Base-by-base conservation (phyloP, 2,888 invertebrate genomes). In the Andricus quercusramuli region DNA sequence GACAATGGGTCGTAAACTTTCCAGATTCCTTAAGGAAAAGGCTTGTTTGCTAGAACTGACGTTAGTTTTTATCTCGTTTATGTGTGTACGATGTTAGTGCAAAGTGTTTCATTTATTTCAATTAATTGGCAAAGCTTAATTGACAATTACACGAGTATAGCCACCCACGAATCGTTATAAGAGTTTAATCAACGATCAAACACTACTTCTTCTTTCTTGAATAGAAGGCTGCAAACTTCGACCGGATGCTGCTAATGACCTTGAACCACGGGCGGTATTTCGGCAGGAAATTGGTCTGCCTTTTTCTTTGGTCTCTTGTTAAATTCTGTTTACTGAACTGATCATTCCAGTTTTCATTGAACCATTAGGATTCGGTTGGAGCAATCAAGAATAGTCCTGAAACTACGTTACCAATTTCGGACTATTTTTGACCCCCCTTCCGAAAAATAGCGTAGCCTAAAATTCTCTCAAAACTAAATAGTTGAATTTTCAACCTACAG, bases 221-320 rank as follows among this genome's bases (percentile, higher is more conserved):
- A 51, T 56, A 51, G 29, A 51, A 56, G 20, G 51, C 70, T 20
- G 51, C 32, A 20, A 74, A 20, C 20, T 20, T 11, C 29, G 29
- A 32, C 70, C 70, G 70, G 70, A 74, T 74, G 32, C n/a, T n/a
- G 47, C 20, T 74, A 74, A 74, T n/a, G 70, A 51, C 70, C 70
- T 74, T 74, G 56, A 74, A 29, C 70, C 51, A 17, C 51, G 17
- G 29, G 70, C 11, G 70, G 25, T 47, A 29, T 51, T 74, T 74
- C 51, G 29, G 20, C 51, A 74, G 70, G 70, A 74, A 74, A 74
- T 74, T 25, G 51, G 29, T 15, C 1, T 22, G 2, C 2, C 11
- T 47, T 68, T 17, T 47, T 56, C 56, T 74, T 9, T 32, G 4
- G 32, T 56, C n/a, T 22, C 11, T 56, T 56, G n/a, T 56, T n/a